A percentile compares a stretch with the other conserved stretches of the same genome.
Evolutionary conservation across 2,113 vertebrate species (phyloP).

Genomic region (Aythya baeri): DNA sequence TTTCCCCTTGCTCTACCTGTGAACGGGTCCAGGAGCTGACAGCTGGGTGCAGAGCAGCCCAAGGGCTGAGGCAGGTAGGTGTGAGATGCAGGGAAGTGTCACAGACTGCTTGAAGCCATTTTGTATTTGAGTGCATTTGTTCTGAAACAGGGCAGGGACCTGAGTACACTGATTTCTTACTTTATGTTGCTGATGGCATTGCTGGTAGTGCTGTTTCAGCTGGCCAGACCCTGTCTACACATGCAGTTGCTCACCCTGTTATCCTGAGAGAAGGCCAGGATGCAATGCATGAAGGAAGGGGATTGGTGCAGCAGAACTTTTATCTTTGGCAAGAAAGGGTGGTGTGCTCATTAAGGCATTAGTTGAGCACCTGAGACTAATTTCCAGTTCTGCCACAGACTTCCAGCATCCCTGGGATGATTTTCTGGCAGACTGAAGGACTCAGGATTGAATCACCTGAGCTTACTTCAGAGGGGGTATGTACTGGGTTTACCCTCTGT

Average conservation of each 20-base stretch:
- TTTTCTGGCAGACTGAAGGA: neutral
- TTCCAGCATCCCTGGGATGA: neutral
- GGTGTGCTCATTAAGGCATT: neutral
- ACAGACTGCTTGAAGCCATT: neutral
- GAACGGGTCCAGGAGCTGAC: neutral
- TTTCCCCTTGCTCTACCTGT: neutral
- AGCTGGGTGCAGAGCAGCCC: neutral
- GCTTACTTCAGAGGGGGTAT: neutral
- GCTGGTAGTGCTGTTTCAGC: neutral
- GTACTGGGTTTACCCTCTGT: neutral
- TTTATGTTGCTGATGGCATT: neutral
- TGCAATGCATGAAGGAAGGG: neutral
- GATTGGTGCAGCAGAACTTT: neutral
- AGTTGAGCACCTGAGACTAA: neutral
- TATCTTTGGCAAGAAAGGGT: neutral
- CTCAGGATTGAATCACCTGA: slow-evolving; percentile 2
- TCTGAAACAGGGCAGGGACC: neutral
- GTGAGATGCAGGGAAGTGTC: neutral
- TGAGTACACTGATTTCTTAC: neutral
- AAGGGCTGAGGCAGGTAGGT: neutral
- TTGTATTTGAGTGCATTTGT: neutral
- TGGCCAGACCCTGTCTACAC: neutral
- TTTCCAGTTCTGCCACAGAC: neutral
- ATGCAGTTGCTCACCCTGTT: neutral
- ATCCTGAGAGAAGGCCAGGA: neutral